phyloP scores from a whole-genome alignment of 2,888 invertebrate species.

The Teleogryllus oceanicus region DNA sequence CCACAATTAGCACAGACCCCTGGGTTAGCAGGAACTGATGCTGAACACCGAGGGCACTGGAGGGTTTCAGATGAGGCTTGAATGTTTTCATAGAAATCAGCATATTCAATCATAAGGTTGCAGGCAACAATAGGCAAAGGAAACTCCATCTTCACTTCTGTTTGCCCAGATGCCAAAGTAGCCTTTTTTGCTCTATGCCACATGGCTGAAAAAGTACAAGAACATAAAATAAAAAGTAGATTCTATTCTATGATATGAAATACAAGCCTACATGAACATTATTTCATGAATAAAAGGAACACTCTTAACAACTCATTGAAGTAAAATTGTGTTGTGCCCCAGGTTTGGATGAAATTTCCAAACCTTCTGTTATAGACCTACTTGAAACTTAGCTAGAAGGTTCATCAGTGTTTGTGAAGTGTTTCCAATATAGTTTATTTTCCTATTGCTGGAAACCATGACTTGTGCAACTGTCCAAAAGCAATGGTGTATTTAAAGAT shows the following conservation, averaged over 20 bases:
- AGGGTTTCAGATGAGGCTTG: conserved; percentile 90
- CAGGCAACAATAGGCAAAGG: conserved; percentile 95
- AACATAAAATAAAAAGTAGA: not conserved
- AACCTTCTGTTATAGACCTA: no score
- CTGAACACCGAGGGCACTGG: conserved; percentile 93
- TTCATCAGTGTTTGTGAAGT: no score
- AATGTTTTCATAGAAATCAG: conserved; percentile 95
- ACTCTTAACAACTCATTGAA: no score
- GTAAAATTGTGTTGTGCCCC: no score
- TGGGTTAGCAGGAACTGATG: conserved; percentile 94
- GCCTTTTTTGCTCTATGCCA: conserved; percentile 98
- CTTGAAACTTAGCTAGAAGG: no score
- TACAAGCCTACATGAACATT: not conserved
- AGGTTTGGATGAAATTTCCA: no score
- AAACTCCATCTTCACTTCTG: conserved; percentile 95
- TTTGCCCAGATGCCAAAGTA: conserved; percentile 83
- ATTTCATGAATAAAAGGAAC: no score
- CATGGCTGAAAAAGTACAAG: conserved; percentile 55
- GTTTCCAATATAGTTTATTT: no score
- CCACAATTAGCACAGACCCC: conserved; percentile 97
- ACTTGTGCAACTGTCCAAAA: no score
- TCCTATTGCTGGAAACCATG: no score
- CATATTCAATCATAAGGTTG: conserved; percentile 97
- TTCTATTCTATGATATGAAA: not conserved
- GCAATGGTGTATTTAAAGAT: no score